Base-by-base conservation (phyloP, 2,113 vertebrate species). In the Malurus alboscapulatus region DNA sequence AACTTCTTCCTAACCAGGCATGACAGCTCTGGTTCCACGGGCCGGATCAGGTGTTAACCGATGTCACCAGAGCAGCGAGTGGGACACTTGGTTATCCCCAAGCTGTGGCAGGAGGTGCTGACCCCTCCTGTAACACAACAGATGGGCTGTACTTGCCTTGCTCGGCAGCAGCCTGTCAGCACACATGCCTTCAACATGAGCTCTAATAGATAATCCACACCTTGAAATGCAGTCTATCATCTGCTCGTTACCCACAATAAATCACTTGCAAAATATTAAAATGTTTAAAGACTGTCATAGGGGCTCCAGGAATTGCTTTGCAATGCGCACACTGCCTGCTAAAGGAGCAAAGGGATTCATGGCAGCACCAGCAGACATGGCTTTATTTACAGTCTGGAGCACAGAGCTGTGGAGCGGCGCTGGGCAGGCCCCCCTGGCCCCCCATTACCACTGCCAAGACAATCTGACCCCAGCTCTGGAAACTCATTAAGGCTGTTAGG, bases 241-340 rank as follows among this genome's bases (percentile, higher is more conserved):
- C 77, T 50, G 85, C 80, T 94, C 88, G 32, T 88, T 87, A 87
- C 69, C 89, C 77, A 80, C 20, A 79, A 96, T 88, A 96, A 94
- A 95, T 93, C 93, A 82, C 59, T 76, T 42, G 36, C 93, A 54
- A 95, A 94, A 84, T 45, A 91, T 59, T 88, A 83, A 93, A 72
- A 76, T 47, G 53, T 78, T 90, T 74, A 44, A 50, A 59, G 62
- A 65, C 53, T 30, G 66, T 69, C 78, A 29, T 1, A 48, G 8
- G 36, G 84, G 57, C 84, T 68, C 15, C 58, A 5, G 16, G 76
- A 89, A 62, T 10, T 27, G 57, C 78, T 73, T 7, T 45, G 66
- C 55, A 51, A 22, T 5, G 45, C 51, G 32, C 90, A 72, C 57
- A 7, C 63, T 71, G 90, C 84, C 87, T 34, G 17, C 57, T 51